Evolutionary conservation across 2,888 invertebrate species (phyloP), one percentile per base, ranked within the genome.

Genomic region (Pediacus dermestoides): DNA sequence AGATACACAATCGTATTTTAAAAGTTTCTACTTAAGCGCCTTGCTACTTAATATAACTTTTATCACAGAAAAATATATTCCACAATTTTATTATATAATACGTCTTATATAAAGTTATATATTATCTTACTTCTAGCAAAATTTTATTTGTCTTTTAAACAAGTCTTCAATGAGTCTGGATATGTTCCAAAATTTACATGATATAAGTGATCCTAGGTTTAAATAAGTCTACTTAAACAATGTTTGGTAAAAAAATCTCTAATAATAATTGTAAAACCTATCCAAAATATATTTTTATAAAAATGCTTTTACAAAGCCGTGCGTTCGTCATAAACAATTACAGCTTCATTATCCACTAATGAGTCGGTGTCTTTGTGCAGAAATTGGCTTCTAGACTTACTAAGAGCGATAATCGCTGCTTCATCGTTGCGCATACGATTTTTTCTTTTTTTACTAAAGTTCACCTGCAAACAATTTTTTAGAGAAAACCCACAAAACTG

Each of bases 381-480:
- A 56, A 72, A 74, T 58, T 75, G 75, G 60, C 81, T 81, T 57
- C 82, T 76, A n/a, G 85, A 85, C 68, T 85, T 82, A 64, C 80
- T 77, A 47, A 85, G 74, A 11, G 88, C 88, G 60, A 87, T 87
- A 37, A 81, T 79, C 34, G 86, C 87, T 1, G 87, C 87, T 70
- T 86, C 86, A 62, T 85, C 84, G 66, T 80, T 85, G 50, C 84
- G 76, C 86, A 88, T 87, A 36, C 85, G 79, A 65, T 84, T 85
- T 72, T 83, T 83, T 60, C 85, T 77, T 63, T 85, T 85, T 66
- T 84, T 86, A 63, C 84, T 85, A 57, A 84, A 77, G 58, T 80
- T 84, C 16, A 84, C 82, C 83, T 84, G 65, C 18, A 31, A 33
- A 41, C 39, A 18, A 12, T 23, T 42, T 13, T 28, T 11, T 9